Conservation (phyloP, 2,888 invertebrate species). For the Acleris emargana region DNA sequence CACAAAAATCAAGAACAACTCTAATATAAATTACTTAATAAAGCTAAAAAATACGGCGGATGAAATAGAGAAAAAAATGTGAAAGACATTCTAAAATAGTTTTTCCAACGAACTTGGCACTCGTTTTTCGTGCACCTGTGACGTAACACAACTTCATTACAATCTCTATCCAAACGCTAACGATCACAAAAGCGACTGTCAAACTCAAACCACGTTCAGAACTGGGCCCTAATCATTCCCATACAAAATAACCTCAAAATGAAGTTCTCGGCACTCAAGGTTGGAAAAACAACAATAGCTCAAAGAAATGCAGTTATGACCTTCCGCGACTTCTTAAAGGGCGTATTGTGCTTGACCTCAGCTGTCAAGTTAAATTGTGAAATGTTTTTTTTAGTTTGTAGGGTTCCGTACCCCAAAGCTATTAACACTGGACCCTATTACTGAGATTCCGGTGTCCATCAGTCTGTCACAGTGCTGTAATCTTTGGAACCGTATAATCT, state of each 20-base stretch:
- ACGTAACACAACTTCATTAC: conserved; percentile 11
- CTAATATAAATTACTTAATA: too few relatives aligned
- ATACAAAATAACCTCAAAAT: background rate
- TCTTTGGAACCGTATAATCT: too few relatives aligned
- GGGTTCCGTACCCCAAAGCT: too few relatives aligned
- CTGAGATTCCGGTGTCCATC: too few relatives aligned
- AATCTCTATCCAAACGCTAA: conserved; percentile 1
- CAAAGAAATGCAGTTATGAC: conserved; percentile 22
- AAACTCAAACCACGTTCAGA: background rate
- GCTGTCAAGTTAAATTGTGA: conserved; percentile 30
- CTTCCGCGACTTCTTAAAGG: conserved; percentile 27
- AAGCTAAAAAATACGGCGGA: too few relatives aligned
- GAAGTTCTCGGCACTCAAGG: too few relatives aligned
- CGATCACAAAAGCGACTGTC: too few relatives aligned
- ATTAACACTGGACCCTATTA: too few relatives aligned
- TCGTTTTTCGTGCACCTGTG: background rate
- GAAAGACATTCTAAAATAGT: too few relatives aligned
- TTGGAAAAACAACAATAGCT: conserved; percentile 15
- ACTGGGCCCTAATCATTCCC: background rate
- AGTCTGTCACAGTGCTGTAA: too few relatives aligned
- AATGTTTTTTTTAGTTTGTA: conserved; percentile 9
- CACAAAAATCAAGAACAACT: too few relatives aligned
- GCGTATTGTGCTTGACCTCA: conserved; percentile 30
- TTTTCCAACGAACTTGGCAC: background rate
- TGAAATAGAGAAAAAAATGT: background rate